Evolutionary conservation across 2,113 vertebrate species (phyloP), one percentile per base, ranked within the genome.

Genomic region (Recurvirostra avosetta): DNA sequence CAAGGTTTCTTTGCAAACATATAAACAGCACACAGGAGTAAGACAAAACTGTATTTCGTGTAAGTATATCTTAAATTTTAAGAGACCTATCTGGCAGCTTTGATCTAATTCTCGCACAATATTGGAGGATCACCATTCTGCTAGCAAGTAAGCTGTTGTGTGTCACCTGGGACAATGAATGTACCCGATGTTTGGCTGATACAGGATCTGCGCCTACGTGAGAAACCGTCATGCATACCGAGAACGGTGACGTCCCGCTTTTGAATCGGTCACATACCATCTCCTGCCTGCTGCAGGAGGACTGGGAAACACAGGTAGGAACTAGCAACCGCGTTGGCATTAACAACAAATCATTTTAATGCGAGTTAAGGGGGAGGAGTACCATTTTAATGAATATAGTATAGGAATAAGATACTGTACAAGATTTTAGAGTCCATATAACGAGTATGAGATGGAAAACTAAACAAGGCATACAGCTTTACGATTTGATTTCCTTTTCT

Each of bases 21-120:
- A 65, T 3, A 38, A 95, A 77, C n/a, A 74, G 76, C 92, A 88
- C 90, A 80, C 38, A 41, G 78, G 93, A 97, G 53, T 47, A 96
- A 96, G 73, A 97, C 86, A 94, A 95, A 94, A 82, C 45, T 30
- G 49, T 79, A 86, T 93, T 94, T 96, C 49, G 21, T 85, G 32
- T 89, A 94, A 92, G 90, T 6, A 4, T 29, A 76, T 61, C 43
- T 94, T 66, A 70, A 80, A 86, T 49, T 76, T 86, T 87, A 92
- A 82, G 91, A 94, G 72, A 74, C 55, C 38, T 34, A 10, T 91
- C 38, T 74, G 90, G 84, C 70, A 70, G 63, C 45, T 86, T 76
- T 55, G 77, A 85, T 61, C 83, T 73, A 52, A 55, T 91, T 88
- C 77, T 88, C 59, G 47, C 38, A 61, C 27, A 83, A 34, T 61